Percentiles rank a stretch among this genome's conserved stretches.
phyloP scores from a whole-genome alignment of 2,113 vertebrate species.

The Sinocyclocheilus anophthalmus region DNA sequence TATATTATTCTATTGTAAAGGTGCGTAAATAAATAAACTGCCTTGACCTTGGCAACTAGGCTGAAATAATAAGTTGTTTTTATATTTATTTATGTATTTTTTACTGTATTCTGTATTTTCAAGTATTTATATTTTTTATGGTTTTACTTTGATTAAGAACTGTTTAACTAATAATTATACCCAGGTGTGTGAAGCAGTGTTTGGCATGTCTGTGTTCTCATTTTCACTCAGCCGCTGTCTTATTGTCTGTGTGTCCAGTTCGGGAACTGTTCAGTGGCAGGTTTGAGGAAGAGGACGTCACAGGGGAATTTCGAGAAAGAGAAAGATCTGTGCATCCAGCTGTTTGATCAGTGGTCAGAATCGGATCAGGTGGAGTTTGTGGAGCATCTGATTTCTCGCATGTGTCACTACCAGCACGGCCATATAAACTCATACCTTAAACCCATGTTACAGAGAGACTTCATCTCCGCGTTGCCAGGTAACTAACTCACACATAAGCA shows the following conservation, averaged over 20 bases:
- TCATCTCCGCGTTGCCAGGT: conserved; percentile 98
- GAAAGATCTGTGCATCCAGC: conserved; percentile 96
- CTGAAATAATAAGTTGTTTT: no score
- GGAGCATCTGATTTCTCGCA: conserved; percentile 97
- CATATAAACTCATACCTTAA: conserved; percentile 99
- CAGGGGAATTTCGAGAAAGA: conserved; percentile 96
- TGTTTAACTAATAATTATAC: no score
- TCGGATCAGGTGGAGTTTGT: conserved; percentile 99
- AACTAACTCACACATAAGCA: conserved; percentile 47
- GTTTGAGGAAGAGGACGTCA: conserved; percentile 91
- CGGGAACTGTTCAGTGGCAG: conserved; percentile 92
- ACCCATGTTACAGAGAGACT: conserved; percentile 99
- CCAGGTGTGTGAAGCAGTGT: no score
- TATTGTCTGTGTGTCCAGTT: conserved; percentile 72
- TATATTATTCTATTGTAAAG: no score
- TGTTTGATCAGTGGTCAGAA: conserved; percentile 99
- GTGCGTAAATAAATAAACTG: no score
- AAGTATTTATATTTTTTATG: no score
- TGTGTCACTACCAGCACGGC: conserved; percentile 99
- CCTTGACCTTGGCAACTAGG: no score
- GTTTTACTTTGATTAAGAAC: no score
- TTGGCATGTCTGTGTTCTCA: no score
- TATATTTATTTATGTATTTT: no score
- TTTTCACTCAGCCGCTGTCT: background rate
- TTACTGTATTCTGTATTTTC: no score